A percentile compares a stretch with the other conserved stretches of the same genome.
Conservation (phyloP, 2,113 vertebrate species). For the Montifringilla adamsi region DNA sequence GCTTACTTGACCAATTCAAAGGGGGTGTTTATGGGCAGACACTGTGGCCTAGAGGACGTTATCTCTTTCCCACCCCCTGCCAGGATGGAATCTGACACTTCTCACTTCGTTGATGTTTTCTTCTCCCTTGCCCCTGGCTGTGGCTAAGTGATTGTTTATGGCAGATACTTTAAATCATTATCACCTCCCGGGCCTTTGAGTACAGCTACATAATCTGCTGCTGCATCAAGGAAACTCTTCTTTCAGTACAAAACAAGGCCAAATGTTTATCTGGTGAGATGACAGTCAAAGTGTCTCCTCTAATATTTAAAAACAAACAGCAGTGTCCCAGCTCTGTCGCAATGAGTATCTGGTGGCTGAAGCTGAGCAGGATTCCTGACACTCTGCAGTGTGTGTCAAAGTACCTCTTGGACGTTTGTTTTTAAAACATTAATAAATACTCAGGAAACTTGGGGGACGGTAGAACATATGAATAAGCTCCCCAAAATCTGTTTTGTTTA, state of each 20-base stretch:
- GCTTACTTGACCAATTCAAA: conserved; percentile 55
- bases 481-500: background rate
- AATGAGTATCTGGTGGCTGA: background rate
- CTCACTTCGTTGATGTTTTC: conserved; percentile 63
- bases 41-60: conserved; percentile 57
- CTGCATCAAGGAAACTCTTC: conserved; percentile 45
- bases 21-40: conserved; percentile 45
- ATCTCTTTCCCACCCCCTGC: conserved; percentile 65
- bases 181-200: conserved; percentile 60
- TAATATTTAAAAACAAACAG: conserved; percentile 58
- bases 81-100: conserved; percentile 67
- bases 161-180: conserved; percentile 64
- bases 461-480: background rate
- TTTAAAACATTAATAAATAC: background rate
- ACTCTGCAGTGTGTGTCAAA: rapidly evolving
- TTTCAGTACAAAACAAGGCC: conserved; percentile 19
- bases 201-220: background rate
- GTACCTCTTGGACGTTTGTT: background rate
- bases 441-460: background rate
- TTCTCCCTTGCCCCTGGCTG: conserved; percentile 59
- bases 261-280: conserved; percentile 50
- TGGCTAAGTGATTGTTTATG: conserved; percentile 68
- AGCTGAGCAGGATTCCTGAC: background rate
- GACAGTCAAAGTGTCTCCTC: conserved; percentile 44
- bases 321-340: background rate